These are phyloP conservation scores for Osmoderma eremita DNA, from an alignment of 2,888 invertebrate species.

Conservation along the genomic window DNA sequence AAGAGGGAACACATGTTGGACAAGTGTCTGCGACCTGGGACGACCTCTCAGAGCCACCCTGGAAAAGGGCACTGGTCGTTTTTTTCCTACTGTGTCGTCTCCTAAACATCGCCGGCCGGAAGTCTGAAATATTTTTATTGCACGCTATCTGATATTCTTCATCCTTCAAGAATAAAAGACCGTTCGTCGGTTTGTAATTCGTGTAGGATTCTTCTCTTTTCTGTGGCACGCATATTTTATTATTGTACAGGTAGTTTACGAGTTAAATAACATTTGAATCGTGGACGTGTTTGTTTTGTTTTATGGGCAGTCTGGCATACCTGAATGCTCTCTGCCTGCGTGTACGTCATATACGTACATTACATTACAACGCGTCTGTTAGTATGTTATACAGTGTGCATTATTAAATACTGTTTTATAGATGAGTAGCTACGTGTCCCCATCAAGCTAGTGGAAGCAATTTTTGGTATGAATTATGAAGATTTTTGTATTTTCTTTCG, in stretches of 20 bases:
- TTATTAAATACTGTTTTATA: too few species aligned
- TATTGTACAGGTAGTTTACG: constrained; percentile 30
- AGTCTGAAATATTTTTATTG: constrained; percentile 37
- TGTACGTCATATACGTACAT: not conserved
- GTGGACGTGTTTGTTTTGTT: constrained; percentile 30
- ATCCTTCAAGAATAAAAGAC: constrained; percentile 33
- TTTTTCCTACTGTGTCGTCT: constrained; percentile 15
- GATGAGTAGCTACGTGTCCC: too few species aligned
- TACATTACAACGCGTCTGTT: too few species aligned
- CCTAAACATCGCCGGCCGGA: constrained; percentile 25
- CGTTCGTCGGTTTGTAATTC: constrained; percentile 25
- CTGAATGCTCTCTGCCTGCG: not conserved
- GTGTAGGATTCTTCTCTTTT: constrained; percentile 27
- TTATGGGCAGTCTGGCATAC: constrained; percentile 23
- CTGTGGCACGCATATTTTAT: constrained; percentile 31
- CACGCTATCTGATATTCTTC: constrained; percentile 37
- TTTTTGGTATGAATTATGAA: too few species aligned
- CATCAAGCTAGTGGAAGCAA: too few species aligned
- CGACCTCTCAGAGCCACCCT: constrained; percentile 10
- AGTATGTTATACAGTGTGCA: too few species aligned
- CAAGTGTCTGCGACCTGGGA: constrained; percentile 24
- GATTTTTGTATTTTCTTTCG: too few species aligned
- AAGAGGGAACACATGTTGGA: constrained; percentile 29
- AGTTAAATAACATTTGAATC: constrained; percentile 33
- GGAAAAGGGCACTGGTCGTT: constrained; percentile 24